Conservation (phyloP, 2,113 vertebrate species). For the Lipotes vexillifer region DNA sequence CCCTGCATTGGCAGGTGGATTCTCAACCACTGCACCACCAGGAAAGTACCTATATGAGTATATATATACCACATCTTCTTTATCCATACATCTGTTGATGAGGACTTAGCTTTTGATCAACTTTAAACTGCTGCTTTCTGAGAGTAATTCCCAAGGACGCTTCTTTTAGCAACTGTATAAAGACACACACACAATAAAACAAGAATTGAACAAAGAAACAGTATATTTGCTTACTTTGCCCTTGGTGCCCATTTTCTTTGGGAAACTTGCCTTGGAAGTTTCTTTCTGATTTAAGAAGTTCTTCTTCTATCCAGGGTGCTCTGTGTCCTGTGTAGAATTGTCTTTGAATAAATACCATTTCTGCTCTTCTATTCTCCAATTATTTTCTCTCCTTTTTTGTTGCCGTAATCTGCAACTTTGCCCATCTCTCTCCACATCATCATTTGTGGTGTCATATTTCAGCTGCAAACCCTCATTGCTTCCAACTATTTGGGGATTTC, state of each 20-base stretch:
- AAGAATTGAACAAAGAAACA: not conserved
- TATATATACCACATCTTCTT: not conserved
- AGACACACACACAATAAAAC: not conserved
- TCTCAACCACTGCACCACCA: no score
- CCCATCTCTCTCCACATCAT: not conserved
- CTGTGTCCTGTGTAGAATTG: not conserved
- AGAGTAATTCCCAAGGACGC: not conserved
- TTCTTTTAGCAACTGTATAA: not conserved
- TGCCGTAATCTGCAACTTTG: not conserved
- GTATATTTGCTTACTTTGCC: slow-evolving; percentile 47
- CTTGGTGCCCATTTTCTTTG: slow-evolving; percentile 45
- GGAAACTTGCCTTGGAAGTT: not conserved
- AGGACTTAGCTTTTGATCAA: not conserved
- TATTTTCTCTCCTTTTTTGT: not conserved
- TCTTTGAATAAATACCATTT: slow-evolving; percentile 17
- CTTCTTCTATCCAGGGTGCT: not conserved
- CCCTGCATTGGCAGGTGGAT: no score
- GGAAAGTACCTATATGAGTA: no score
- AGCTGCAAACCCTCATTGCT: not conserved
- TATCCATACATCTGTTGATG: not conserved
- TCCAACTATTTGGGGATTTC: not conserved
- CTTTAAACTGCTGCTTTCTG: not conserved
- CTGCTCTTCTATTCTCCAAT: not conserved
- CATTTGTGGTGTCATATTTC: not conserved
- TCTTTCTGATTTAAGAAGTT: not conserved